A percentile compares a stretch with the other conserved stretches of the same genome.
Conservation (phyloP, 2,797 vertebrate genomes). For the Xyrichtys novacula region DNA sequence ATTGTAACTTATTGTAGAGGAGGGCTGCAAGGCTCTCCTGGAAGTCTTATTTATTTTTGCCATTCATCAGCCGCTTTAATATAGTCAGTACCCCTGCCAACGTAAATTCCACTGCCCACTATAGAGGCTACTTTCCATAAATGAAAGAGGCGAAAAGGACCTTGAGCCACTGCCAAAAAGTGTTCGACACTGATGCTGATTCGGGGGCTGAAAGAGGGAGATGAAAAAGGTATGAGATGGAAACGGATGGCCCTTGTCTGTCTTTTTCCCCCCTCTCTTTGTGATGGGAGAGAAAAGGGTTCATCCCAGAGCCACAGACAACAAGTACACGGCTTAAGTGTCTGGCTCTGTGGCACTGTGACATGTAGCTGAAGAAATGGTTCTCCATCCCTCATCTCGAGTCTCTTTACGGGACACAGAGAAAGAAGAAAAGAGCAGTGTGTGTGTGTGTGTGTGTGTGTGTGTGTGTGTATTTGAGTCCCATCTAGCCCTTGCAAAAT, state of each 20-base stretch:
- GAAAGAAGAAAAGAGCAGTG: constrained; percentile 29
- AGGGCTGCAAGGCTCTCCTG: constrained; percentile 54
- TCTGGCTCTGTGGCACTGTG: constrained; percentile 61
- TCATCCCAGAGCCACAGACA: constrained; percentile 64
- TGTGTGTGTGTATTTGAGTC: constrained; percentile 50
- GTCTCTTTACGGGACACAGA: constrained; percentile 47
- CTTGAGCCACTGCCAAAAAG: constrained; percentile 69
- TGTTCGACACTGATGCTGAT: constrained; percentile 61
- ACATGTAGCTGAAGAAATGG: constrained; percentile 78
- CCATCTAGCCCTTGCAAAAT: constrained; percentile 39
- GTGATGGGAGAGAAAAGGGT: constrained; percentile 56
- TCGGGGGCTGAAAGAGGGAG: constrained; percentile 53
- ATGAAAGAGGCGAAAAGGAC: constrained; percentile 54
- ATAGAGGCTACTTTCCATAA: constrained; percentile 40
- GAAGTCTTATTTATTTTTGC: constrained; percentile 75
- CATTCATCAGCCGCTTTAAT: constrained; percentile 77
- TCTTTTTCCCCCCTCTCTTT: constrained; percentile 33
- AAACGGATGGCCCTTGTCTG: constrained; percentile 59
- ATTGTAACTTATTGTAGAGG: constrained; percentile 69
- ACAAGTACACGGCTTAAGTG: constrained; percentile 71
- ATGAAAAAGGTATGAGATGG: constrained; percentile 64
- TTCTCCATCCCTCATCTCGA: constrained; percentile 42
- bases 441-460: constrained; percentile 38
- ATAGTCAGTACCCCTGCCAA: constrained; percentile 71
- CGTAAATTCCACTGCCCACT: constrained; percentile 65